These are phyloP conservation scores for Acromyrmex heyeri DNA, from an alignment of 1,140 invertebrate genomes.

Conservation along the genomic window DNA sequence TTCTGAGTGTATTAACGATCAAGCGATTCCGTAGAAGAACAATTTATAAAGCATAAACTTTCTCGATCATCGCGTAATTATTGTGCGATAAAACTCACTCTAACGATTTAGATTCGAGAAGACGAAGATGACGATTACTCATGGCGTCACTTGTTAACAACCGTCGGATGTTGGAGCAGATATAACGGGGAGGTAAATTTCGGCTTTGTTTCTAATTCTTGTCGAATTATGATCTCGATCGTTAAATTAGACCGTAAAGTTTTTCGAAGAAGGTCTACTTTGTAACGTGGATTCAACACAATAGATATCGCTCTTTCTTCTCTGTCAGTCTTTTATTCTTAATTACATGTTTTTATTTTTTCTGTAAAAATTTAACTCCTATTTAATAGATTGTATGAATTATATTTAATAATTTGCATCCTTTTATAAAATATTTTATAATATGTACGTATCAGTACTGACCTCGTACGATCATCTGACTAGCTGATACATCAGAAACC, in stretches of 20 bases:
- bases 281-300: background rate
- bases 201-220: conserved; percentile 18
- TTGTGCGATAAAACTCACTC: conserved; percentile 81
- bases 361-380: background rate
- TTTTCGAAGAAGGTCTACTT: background rate
- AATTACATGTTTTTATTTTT: background rate
- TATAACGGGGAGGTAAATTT: background rate
- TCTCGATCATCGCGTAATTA: conserved; percentile 82
- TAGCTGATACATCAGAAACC: background rate
- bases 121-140: conserved; percentile 1
- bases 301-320: background rate
- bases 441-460: background rate
- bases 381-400: background rate
- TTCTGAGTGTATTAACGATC: conserved; percentile 82
- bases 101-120: conserved; percentile 77
- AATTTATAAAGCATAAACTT: conserved; percentile 85
- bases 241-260: conserved; percentile 58
- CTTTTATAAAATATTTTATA: background rate
- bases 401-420: background rate
- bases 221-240: conserved; percentile 49
- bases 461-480: background rate
- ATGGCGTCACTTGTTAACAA: conserved; percentile 58
- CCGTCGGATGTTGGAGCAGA: background rate
- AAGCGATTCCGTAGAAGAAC: conserved; percentile 84
- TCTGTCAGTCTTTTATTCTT: background rate